phyloP scores from a whole-genome alignment of 2,888 invertebrate species.

The Smittia aterrima region DNA sequence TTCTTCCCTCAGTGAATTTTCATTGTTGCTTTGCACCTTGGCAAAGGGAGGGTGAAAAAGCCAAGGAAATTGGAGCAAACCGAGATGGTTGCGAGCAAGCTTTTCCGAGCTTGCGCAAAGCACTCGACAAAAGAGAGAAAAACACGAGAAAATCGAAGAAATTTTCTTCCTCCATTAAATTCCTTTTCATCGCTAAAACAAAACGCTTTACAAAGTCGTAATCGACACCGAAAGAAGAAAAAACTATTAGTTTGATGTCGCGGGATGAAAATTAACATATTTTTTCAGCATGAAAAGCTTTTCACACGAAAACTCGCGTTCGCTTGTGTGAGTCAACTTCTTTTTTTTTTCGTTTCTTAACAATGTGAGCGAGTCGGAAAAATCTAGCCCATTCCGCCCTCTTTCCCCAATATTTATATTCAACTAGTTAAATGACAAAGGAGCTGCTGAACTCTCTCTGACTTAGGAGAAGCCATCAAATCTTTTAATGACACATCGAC shows the following conservation, averaged over 20 bases:
- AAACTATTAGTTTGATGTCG: too few relatives aligned
- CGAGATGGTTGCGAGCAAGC: slow-evolving; percentile 10
- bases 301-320: neutral
- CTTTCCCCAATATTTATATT: slow-evolving; percentile 19
- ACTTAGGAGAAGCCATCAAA: neutral
- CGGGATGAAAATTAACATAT: slow-evolving; percentile 17
- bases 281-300: slow-evolving; percentile 24
- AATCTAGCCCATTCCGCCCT: neutral
- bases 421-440: neutral
- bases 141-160: slow-evolving; percentile 5
- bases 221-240: too few relatives aligned
- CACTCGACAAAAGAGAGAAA: neutral
- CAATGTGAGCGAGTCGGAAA: slow-evolving; percentile 22
- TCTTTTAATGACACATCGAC: neutral
- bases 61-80: slow-evolving; percentile 17
- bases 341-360: neutral
- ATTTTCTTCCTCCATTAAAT: too few relatives aligned
- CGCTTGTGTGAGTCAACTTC: neutral
- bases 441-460: too few relatives aligned
- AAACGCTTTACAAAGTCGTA: too few relatives aligned
- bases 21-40: slow-evolving; percentile 19
- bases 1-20: neutral
- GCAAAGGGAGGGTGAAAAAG: neutral
- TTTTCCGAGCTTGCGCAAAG: slow-evolving; percentile 25
- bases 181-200: too few relatives aligned